Base-by-base conservation (phyloP, 2,888 invertebrate species). In the Plebejus argus region DNA sequence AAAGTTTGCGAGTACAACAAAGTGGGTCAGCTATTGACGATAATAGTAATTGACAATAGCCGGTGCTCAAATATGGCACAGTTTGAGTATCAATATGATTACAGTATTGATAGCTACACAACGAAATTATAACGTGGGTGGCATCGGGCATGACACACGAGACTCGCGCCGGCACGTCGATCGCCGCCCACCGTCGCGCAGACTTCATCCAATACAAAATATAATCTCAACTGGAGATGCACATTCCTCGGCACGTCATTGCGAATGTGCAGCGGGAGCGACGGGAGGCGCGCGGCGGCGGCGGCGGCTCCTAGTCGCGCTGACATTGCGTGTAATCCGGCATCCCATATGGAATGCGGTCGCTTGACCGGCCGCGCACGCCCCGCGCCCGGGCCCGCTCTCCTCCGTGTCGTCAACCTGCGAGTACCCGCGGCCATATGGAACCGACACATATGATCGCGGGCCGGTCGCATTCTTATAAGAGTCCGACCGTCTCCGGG, bases 301-400 rank as follows among this genome's bases (percentile, higher is more conserved):
- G 84, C 83, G 83, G 82, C 83, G 81, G 85, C 86, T 85, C 84
- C 83, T 83, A 91, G 88, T 89, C 90, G 90, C 90, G 92, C 91
- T 93, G 93, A 93, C 93, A 93, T 93, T 93, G 93, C 92, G 88
- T 93, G 89, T 88, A 90, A 90, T 92, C 93, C 91, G 91, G 91
- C 91, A 93, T 91, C 90, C 90, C 92, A 88, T 89, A 90, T 89
- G 93, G 93, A 94, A 94, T 93, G 94, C 92, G 93, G 93, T 91
- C 93, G 93, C 86, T 83, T 86, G 87, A 87, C 92, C 91, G 89
- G 88, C 90, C 83, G 85, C 85, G 83, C 84, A 82, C 83, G 81
- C 84, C 85, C 85, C 85, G 83, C 84, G 83, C 83, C 85, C 82
- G 83, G 84, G 84, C 84, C 86, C 90, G 86, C 90, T 90, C 88